Percentiles rank a stretch among this genome's conserved stretches.
phyloP scores from a whole-genome alignment of 35 echinoderm and acorn worm genomes.

The Lytechinus variegatus region DNA sequence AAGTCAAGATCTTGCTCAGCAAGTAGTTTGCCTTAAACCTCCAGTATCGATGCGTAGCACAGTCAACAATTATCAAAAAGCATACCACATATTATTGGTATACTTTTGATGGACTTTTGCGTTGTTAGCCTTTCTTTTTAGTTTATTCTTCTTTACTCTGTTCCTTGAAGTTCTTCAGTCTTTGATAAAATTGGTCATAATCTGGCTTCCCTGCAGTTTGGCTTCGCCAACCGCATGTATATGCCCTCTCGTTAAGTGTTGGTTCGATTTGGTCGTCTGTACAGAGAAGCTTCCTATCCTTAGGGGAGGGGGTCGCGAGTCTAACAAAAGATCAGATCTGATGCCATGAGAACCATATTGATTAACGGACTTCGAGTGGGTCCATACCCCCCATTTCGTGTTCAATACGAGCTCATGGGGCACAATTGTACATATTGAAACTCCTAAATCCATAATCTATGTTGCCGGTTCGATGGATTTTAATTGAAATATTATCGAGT shows the following conservation, averaged over 20 bases:
- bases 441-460: background rate
- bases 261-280: background rate
- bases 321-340: background rate
- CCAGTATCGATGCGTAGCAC: background rate
- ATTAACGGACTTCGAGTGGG: slow-evolving; percentile 23
- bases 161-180: background rate
- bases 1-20: background rate
- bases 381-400: background rate
- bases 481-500: background rate
- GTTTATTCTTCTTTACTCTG: background rate
- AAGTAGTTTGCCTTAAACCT: background rate
- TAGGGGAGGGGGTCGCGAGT: background rate
- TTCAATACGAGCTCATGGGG: background rate
- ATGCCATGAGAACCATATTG: slow-evolving; percentile 51
- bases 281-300: background rate
- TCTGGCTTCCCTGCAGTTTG: background rate
- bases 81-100: background rate
- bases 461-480: background rate
- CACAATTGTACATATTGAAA: background rate
- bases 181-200: background rate
- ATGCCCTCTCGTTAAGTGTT: background rate
- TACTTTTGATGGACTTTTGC: background rate
- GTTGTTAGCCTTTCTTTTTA: background rate
- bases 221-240: background rate
- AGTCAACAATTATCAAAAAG: background rate